Evolutionary conservation across 2,797 vertebrate species (phyloP).

Genomic region (Thunnus albacares): DNA sequence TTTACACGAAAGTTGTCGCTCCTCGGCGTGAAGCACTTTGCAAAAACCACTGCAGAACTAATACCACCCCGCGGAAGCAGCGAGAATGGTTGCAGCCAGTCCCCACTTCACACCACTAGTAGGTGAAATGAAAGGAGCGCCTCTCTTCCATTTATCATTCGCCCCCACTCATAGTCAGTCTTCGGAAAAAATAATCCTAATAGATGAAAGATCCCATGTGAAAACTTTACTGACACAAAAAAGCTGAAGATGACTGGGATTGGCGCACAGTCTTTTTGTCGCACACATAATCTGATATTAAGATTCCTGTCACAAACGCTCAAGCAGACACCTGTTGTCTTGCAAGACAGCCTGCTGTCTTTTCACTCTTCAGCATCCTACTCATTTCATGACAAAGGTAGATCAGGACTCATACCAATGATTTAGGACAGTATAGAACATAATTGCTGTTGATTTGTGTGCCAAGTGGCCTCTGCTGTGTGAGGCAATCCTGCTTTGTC

Average conservation of each 20-base stretch:
- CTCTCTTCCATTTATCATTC: slow-evolving; percentile 71
- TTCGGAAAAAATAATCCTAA: not conserved
- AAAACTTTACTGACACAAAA: slow-evolving; percentile 20
- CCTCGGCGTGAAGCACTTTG: slow-evolving; percentile 75
- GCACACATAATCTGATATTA: slow-evolving; percentile 24
- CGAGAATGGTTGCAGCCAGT: slow-evolving; percentile 93
- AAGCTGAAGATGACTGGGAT: not conserved
- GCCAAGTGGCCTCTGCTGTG: slow-evolving; percentile 61
- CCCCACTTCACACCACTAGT: slow-evolving; percentile 75
- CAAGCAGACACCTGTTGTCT: slow-evolving; percentile 72
- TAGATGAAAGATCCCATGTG: slow-evolving; percentile 20
- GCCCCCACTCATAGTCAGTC: slow-evolving; percentile 33
- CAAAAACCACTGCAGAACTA: slow-evolving; percentile 69
- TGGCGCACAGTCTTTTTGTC: not conserved
- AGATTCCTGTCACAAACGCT: slow-evolving; percentile 49
- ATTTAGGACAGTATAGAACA: slow-evolving; percentile 42
- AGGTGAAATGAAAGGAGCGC: slow-evolving; percentile 80
- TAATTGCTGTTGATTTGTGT: slow-evolving; percentile 59
- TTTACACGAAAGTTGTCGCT: slow-evolving; percentile 67
- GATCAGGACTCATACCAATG: slow-evolving; percentile 28
- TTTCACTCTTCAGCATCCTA: not conserved
- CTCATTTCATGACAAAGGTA: slow-evolving; percentile 13
- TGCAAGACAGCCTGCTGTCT: slow-evolving; percentile 28
- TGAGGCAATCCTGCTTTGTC: slow-evolving; percentile 72
- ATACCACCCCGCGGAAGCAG: slow-evolving; percentile 89